phyloP scores from a whole-genome alignment of 2,888 invertebrate species.

The Cephus spinipes region DNA sequence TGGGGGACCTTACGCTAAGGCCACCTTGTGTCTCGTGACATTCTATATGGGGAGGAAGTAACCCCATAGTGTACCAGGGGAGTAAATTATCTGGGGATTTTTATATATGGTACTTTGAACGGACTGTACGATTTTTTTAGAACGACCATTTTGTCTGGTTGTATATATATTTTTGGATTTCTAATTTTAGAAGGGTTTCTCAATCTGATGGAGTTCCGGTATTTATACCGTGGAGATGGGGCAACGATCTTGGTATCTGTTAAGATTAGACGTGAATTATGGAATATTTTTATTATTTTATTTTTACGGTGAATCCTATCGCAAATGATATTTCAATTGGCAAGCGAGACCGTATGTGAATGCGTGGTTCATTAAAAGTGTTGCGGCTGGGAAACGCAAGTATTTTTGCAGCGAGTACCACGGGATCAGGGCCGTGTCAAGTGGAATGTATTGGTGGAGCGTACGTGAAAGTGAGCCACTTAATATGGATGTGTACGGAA shows the following conservation, averaged over 20 bases:
- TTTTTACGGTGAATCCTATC: neutral
- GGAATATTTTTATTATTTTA: neutral
- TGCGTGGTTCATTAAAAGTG: neutral
- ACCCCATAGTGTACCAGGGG: neutral
- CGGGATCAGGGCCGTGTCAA: constrained; percentile 40
- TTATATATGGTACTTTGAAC: neutral
- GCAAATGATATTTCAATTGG: neutral
- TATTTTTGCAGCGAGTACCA: constrained; percentile 30
- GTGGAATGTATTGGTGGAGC: constrained; percentile 7
- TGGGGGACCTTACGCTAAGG: constrained; percentile 6
- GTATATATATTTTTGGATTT: too few species aligned
- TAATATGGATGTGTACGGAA: constrained; percentile 53
- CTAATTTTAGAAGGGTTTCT: neutral
- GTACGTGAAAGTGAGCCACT: constrained; percentile 52
- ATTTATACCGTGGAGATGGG: neutral
- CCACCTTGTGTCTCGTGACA: neutral
- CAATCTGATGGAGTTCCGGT: neutral
- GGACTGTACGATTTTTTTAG: neutral
- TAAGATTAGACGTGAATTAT: neutral
- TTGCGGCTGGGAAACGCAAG: neutral
- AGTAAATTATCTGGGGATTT: neutral
- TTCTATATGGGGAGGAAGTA: neutral
- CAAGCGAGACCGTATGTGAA: neutral
- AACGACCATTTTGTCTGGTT: neutral
- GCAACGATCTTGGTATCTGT: neutral